Conservation (phyloP, 2,797 vertebrate genomes). For the Anguilla marmorata region DNA sequence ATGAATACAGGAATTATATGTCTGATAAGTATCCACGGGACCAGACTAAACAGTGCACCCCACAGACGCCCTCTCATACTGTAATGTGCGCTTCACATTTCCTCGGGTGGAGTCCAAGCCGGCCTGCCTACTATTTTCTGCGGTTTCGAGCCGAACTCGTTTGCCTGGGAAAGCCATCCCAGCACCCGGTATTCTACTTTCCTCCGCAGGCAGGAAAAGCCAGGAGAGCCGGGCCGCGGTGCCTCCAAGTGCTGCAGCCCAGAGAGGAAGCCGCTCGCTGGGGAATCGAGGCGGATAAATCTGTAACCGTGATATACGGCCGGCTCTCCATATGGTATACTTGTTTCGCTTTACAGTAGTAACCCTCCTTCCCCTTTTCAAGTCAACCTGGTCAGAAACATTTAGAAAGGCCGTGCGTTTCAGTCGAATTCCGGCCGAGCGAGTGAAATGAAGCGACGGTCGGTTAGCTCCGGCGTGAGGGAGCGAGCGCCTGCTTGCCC, state of each 20-base stretch:
- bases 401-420: not conserved
- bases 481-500: constrained; percentile 42
- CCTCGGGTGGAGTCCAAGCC: not conserved
- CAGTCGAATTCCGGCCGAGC: not conserved
- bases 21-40: not conserved
- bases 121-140: not conserved
- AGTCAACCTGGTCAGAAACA: constrained; percentile 10
- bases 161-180: constrained; percentile 29
- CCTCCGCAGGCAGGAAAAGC: constrained; percentile 33
- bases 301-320: constrained; percentile 32
- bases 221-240: not conserved
- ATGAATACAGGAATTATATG: not conserved
- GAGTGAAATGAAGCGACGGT: not conserved
- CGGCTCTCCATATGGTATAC: constrained; percentile 33
- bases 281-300: constrained; percentile 30
- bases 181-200: constrained; percentile 25
- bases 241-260: not conserved
- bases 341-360: constrained; percentile 16
- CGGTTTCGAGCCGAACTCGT: not conserved
- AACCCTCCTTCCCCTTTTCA: constrained; percentile 3
- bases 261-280: constrained; percentile 6
- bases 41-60: not conserved
- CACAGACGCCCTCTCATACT: not conserved
- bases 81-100: not conserved
- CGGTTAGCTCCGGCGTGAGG: not conserved